Evolutionary conservation across 2,113 vertebrate genomes (phyloP), one percentile per base, ranked within the genome.

Genomic region (Nothobranchius kuhntae): DNA sequence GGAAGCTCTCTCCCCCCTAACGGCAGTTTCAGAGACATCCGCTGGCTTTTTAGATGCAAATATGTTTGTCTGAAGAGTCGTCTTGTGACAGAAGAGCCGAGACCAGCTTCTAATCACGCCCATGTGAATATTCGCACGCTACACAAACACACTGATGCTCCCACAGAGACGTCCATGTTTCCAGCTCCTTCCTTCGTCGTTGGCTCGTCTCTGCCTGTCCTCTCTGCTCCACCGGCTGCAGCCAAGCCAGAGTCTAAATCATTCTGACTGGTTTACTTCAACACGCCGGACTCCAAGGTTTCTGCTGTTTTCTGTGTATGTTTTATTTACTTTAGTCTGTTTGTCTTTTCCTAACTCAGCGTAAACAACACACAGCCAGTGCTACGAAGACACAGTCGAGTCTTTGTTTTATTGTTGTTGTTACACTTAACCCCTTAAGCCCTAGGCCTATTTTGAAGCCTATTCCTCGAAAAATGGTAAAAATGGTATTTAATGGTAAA

Each of bases 141-240:
- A 21, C 66, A 51, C 40, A 53, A 65, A 61, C 38, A 67, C 70
- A 50, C 14, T 45, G 59, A 44, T 35, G 62, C 50, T 64, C 54
- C 77, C 58, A 11, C 36, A 46, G 53, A 59, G 67, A 67, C 59
- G 56, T 9, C 57, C 21, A 46, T 55, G 57, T 55, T 48, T 59
- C 51, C n/a, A 6, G 57, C 69, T 53, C 40, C 55, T 17, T 42
- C 50, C 24, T 7, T 30, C 26, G 9, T n/a, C 9, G 2, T 44
- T 52, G 17, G 40, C 44, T 66, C 14, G 14, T 61, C 24, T 47
- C 59, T 36, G 13, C 55, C 17, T 52, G 63, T 44, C 60, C 47
- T 17, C 17, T 53, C 61, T 53, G 35, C 11, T 51, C 54, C 7
- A 0, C 50, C 5, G 6, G 7, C 30, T 53, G 42, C 10, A 55